These are phyloP conservation scores for Linnaemya vulpina DNA, from an alignment of 2,888 invertebrate species.

Conservation along the genomic window DNA sequence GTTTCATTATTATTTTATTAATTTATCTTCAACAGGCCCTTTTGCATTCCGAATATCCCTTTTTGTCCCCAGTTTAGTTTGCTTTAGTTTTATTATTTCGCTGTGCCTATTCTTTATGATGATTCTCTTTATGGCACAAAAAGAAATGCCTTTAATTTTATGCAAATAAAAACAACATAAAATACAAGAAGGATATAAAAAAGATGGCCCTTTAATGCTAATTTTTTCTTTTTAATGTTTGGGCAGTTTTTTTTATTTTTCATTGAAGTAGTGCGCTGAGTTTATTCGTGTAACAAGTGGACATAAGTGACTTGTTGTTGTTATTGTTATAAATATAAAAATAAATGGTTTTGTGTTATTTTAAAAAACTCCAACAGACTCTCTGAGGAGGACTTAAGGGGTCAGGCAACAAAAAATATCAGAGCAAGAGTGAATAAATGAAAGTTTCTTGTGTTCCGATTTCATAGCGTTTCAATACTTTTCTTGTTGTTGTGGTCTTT, in stretches of 20 bases:
- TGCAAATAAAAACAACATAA: neutral
- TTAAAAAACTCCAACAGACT: neutral
- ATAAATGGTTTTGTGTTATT: neutral
- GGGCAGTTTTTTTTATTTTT: neutral
- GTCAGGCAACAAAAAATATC: neutral
- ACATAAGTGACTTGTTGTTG: slow-evolving; percentile 1
- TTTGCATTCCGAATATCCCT: neutral
- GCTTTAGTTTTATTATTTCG: neutral
- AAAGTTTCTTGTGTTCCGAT: neutral
- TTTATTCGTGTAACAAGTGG: slow-evolving; percentile 25
- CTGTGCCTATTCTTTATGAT: slow-evolving; percentile 8
- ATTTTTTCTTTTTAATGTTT: neutral
- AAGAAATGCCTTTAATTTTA: slow-evolving; percentile 1
- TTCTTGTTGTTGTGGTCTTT: neutral
- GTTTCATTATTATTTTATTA: no score
- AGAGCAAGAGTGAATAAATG: neutral
- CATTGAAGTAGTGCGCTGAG: neutral
- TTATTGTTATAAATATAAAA: neutral
- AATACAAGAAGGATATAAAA: slow-evolving; percentile 6
- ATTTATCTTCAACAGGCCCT: neutral
- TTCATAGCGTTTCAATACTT: neutral
- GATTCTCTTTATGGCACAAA: slow-evolving; percentile 3
- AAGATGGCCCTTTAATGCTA: neutral
- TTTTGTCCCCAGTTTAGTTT: slow-evolving; percentile 11
- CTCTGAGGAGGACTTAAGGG: neutral